Base-by-base conservation (phyloP, 2,797 vertebrate genomes). In the Xenopus petersii region DNA sequence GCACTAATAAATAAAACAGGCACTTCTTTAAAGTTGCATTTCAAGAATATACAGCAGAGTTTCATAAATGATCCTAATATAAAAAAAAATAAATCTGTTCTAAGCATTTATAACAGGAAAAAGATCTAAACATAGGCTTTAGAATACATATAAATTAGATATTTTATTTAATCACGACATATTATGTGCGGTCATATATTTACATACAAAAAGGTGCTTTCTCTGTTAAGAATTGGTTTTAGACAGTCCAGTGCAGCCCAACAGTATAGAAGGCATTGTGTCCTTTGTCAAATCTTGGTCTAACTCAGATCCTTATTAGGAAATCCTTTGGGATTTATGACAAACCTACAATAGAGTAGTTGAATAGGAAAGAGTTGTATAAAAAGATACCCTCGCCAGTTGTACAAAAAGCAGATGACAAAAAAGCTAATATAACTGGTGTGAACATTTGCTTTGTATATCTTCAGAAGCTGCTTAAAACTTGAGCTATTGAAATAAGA, bases 271-370 rank as follows among this genome's bases (percentile, higher is more conserved):
- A 49, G 48, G n/a, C 69, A 48, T 64, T 67, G 26, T 30, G 26
- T 30, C 61, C 56, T 72, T 61, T 66, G 64, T 67, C 59, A 77
- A 16, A 9, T 56, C 66, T n/a, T 21, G 12, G 54, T 72, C 70
- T 67, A 21, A 47, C 70, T 72, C 33, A 47, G 61, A 77, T 77
- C 71, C 58, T 48, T 71, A 55, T 67, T 63, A 33, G 3, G 26
- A 67, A 67, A 72, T 67, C 64, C 48, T 55, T 72, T 66, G 64
- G 75, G 75, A 70, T 67, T 61, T 58, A 67, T 67, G 30, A 72
- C 64, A 72, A 55, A 72, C 47, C 26, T 60, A 63, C 21, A 77
- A 72, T 72, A 77, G 47, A 77, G 64, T 60, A 61, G 55, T 30
- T 66, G 69, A 71, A 76, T 62, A 76, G 64, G 54, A 59, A 24